Conservation (phyloP, 2,113 vertebrate species). For the Empidonax alnorum region DNA sequence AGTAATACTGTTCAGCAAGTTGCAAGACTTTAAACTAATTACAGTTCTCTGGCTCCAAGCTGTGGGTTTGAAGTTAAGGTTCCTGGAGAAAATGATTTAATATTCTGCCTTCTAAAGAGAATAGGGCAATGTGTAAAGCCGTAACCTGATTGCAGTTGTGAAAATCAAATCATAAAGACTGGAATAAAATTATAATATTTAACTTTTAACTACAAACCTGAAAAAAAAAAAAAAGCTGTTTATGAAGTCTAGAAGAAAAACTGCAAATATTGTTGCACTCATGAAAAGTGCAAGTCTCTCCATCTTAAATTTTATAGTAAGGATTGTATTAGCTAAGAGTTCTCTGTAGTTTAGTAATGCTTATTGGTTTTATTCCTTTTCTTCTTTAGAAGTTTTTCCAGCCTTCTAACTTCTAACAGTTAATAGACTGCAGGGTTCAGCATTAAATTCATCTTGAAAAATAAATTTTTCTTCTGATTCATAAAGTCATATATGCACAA, state of each 20-base stretch:
- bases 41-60: slow-evolving; percentile 8
- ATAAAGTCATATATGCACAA: not conserved
- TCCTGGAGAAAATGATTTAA: not conserved
- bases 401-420: not conserved
- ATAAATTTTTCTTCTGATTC: not conserved
- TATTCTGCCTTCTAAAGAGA: not conserved
- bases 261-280: not conserved
- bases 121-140: not conserved
- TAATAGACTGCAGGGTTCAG: not conserved
- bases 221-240: fast-evolving
- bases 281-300: not conserved
- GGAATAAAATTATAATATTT: not conserved
- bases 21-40: slow-evolving; percentile 30
- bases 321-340: not conserved
- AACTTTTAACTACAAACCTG: not conserved
- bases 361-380: not conserved
- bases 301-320: not conserved
- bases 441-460: not conserved
- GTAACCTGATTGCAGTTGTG: not conserved
- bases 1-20: not conserved
- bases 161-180: not conserved
- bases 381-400: not conserved
- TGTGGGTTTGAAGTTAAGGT: slow-evolving; percentile 29
- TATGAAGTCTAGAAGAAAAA: not conserved
- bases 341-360: not conserved